A percentile compares a stretch with the other conserved stretches of the same genome.
Evolutionary conservation across 2,888 invertebrate species (phyloP).

Genomic region (Amblyteles armatorius): DNA sequence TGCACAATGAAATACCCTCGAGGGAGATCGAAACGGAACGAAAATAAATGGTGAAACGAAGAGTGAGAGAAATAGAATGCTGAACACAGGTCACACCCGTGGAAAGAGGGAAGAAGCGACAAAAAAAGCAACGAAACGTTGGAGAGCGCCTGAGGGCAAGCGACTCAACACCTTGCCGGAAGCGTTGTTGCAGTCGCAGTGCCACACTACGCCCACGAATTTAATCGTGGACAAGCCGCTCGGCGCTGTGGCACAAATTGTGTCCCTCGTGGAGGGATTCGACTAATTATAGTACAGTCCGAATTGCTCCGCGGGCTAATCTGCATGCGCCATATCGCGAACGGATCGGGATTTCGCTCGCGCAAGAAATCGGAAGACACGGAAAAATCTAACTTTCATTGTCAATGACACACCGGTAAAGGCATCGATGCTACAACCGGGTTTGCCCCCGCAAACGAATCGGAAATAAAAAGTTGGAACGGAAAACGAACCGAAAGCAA

Average conservation of each 20-base stretch:
- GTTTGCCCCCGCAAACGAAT: slow-evolving; percentile 6
- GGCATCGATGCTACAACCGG: not conserved
- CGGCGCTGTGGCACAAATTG: slow-evolving; percentile 43
- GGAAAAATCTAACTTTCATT: slow-evolving; percentile 13
- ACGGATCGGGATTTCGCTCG: not conserved
- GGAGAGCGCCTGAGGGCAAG: slow-evolving; percentile 27
- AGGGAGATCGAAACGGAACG: slow-evolving; percentile 49
- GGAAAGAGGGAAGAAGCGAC: slow-evolving; percentile 12
- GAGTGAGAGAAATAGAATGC: slow-evolving; percentile 2
- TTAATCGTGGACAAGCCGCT: slow-evolving; percentile 38
- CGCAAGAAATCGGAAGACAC: not conserved
- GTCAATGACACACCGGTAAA: slow-evolving; percentile 1
- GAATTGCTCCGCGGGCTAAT: not conserved
- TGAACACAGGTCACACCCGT: slow-evolving; percentile 38
- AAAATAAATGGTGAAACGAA: slow-evolving; percentile 54
- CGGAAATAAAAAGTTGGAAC: slow-evolving; percentile 1
- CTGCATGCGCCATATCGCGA: not conserved
- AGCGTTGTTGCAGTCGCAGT: slow-evolving; percentile 51
- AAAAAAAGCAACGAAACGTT: slow-evolving; percentile 29
- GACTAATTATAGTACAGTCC: slow-evolving; percentile 56
- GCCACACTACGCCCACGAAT: slow-evolving; percentile 38
- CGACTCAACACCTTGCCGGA: slow-evolving; percentile 56
- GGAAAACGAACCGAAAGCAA: slow-evolving; percentile 18
- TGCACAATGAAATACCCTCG: slow-evolving; percentile 45
- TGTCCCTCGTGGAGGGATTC: slow-evolving; percentile 44